Base-by-base conservation (phyloP, 2,888 invertebrate genomes). In the Caenorhabditis panamensis region DNA sequence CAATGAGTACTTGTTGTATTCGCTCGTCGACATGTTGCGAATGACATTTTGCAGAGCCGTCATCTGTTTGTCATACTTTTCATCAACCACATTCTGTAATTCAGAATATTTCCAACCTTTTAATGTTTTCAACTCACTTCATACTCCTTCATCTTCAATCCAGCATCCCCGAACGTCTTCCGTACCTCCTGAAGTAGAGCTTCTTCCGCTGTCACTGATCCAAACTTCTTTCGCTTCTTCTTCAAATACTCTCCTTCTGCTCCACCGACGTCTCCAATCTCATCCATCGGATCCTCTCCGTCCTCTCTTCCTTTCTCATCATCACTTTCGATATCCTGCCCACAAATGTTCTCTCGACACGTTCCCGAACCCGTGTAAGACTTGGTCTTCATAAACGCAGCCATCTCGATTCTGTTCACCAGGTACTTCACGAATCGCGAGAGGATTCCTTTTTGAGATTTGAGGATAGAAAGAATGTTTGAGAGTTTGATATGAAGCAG, bases 171-270 rank as follows among this genome's bases (percentile, higher is more conserved):
- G n/a, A 75, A 66, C 22, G 58, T 44, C 28, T 47, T 31, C 37
- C 37, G 53, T 8, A 64, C 72, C 20, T 73, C 72, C 18, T 73
- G 47, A 18, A 73, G 20, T 0, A 73, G 36, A 6, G 36, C 56
- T 16, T 73, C 72, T 20, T 73, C 72, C 3, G 36, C 36, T 11
- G 72, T 58, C 4, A 58, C 36, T 2, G 47, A 31, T 31, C 56
- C 62, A 11, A 47, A n/a, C 36, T 61, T 72, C 18, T 62, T 73
- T 13, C 58, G 51, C 20, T 66, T 61, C 41, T 67, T 75, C n/a
- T 61, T 61, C 13, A 75, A 6, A 44, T 66, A 54, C 36, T 75
- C 75, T 59, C 75, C 75, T 22, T 75, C 75, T 53, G 41, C 66
- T 22, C 75, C 75, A 1, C 28, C 75, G 6, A 75, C 61, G 9